Conservation (phyloP, 2,888 invertebrate species). For the Andrena flavipes region DNA sequence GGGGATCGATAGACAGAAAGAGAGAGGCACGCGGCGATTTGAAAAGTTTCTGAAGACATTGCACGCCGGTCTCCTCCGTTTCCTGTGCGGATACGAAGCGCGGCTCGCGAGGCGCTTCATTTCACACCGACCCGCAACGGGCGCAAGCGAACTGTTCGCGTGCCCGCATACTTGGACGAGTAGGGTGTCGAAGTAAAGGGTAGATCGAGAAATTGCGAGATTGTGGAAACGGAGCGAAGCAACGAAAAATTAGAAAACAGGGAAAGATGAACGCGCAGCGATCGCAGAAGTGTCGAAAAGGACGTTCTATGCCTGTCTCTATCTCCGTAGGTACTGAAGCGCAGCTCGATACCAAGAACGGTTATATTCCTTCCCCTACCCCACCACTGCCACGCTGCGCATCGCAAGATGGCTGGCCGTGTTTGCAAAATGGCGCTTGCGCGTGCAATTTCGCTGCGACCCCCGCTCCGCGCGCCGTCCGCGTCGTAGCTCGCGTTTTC, state of each 20-base stretch:
- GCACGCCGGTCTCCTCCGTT: constrained; percentile 20
- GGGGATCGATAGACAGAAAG: neutral
- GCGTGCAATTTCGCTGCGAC: constrained; percentile 66
- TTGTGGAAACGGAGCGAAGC: neutral
- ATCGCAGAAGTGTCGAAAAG: constrained; percentile 44
- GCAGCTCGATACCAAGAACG: constrained; percentile 81
- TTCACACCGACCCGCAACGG: constrained; percentile 42
- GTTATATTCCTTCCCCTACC: constrained; percentile 81
- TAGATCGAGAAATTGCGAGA: neutral
- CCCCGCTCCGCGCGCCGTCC: constrained; percentile 11
- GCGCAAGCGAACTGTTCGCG: constrained; percentile 38
- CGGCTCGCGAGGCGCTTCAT: constrained; percentile 25
- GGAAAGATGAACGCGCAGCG: constrained; percentile 37
- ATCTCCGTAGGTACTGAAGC: constrained; percentile 80
- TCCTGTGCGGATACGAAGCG: constrained; percentile 10
- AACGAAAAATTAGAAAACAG: neutral
- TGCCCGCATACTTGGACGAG: constrained; percentile 21
- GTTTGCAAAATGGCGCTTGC: constrained; percentile 82
- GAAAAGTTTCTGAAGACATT: constrained; percentile 25
- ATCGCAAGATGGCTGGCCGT: constrained; percentile 78
- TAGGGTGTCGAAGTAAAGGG: too few species aligned
- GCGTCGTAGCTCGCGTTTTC: constrained; percentile 5
- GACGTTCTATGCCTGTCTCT: constrained; percentile 69
- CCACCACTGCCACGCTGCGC: constrained; percentile 54
- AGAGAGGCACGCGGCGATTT: constrained; percentile 11